Base-by-base conservation (phyloP, 2,113 vertebrate genomes). In the Notothenia coriiceps region DNA sequence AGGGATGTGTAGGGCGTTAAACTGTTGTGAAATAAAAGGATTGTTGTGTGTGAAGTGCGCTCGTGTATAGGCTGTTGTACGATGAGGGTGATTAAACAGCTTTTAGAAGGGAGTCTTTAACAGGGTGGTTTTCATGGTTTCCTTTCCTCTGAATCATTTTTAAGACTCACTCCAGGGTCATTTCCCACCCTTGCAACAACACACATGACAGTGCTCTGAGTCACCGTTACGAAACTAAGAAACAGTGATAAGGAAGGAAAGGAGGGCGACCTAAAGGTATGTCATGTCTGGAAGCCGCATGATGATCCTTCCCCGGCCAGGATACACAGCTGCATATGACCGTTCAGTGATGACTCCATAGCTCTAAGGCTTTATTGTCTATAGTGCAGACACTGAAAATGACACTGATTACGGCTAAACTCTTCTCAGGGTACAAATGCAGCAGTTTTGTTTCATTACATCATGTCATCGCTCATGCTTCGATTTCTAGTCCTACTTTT, bases 381-480 rank as follows among this genome's bases (percentile, higher is more conserved):
- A 2, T 2, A n/a, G 52, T 1, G 18, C 69, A 61, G 86, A 70
- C 60, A n/a, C 25, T 85, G 62, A 67, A 86, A 89, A 74, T 80
- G 86, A 86, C 70, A 75, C 74, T 85, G 82, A 90, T 87, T 86
- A 77, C 20, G 9, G 57, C 84, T 69, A 61, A 83, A 71, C 59
- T 85, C 75, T 54, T 83, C 86, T 87, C 54, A 3, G 10, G 63
- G 68, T 77, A 59, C 81, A 87, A 78, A 86, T 66, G 60, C 70
- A 47, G 65, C 78, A 17, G 71, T 83, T 84, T 88, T 74, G 56
- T 91, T 82, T 90, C 73, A 90, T 92, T 79, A 90, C 89, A 91
- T 90, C 91, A 92, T 80, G 74, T 74, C 56, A 78, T 87, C 72
- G 60, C 61, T 86, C 65, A 74, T 52, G 69, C 75, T 89, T 89